Evolutionary conservation across 2,113 vertebrate species (phyloP), one percentile per base, ranked within the genome.

Genomic region (Triplophysa rosa): DNA sequence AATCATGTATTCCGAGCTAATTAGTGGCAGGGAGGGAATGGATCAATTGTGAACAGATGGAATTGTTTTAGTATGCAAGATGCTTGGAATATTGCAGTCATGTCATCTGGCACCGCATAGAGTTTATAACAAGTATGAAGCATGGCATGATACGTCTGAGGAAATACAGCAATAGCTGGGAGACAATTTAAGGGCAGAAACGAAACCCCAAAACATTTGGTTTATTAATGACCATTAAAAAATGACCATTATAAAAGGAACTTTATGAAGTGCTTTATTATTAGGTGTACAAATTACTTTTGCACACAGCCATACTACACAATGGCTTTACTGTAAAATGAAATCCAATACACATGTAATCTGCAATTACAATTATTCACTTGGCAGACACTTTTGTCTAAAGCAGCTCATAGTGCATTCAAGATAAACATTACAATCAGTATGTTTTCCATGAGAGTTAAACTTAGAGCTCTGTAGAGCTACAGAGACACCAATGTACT

Each of bases 11-110:
- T 77, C 75, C 33, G 12, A n/a, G 59, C 62, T 78, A 78, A 82
- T 78, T 82, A 65, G 67, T 33, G 19, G 65, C 61, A 70, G 66
- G 49, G 59, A 78, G 8, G 29, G 40, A 17, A n/a, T 63, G 81
- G 29, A 68, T 47, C 74, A 83, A 78, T 74, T 79, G 37, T 59
- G 37, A 75, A 79, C 81, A 79, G 69, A 69, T 83, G 77, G 64
- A 58, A 68, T 58, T 75, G 49, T 23, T 26, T 63, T 67, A 74
- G 21, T 9, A 42, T 24, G 52, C 62, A 47, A 59, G 49, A 71
- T 45, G 6, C 61, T 10, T 58, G 29, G 42, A 69, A 77, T 17
- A 23, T 11, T 67, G 45, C 73, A 66, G 74, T 66, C 45, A 49
- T 66, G 64, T 56, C 3, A 17, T 24, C 68, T 70, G 47, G 68